Percentiles rank a stretch among this genome's conserved stretches.
Conservation (phyloP, 2,113 vertebrate genomes). For the Grammomys dolichurus region DNA sequence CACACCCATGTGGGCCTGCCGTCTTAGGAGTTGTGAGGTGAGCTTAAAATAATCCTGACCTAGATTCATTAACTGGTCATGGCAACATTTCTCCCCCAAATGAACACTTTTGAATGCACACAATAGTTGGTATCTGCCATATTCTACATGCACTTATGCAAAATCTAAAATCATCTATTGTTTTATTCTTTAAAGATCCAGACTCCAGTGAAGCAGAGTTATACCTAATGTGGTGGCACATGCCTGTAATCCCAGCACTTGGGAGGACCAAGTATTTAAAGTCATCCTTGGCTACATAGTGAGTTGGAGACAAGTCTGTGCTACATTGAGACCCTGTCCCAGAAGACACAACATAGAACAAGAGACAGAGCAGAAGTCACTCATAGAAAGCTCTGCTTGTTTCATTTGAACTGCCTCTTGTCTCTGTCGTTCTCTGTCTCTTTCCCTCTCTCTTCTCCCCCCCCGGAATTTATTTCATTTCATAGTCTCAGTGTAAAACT, state of each 20-base stretch:
- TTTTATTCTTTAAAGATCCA: conserved; percentile 13
- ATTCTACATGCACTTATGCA: conserved; percentile 46
- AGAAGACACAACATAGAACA: neutral
- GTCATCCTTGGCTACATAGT: neutral
- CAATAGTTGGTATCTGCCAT: neutral
- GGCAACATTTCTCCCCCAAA: conserved; percentile 10
- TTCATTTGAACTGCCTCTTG: neutral
- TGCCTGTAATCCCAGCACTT: neutral
- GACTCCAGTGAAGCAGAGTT: neutral
- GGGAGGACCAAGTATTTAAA: neutral
- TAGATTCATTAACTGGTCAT: conserved; percentile 33
- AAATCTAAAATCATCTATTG: neutral
- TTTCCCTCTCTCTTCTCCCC: too few species aligned
- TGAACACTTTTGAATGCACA: neutral
- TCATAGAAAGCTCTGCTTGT: neutral
- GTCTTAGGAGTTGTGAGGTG: conserved; percentile 91
- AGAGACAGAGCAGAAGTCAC: neutral
- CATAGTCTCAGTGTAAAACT: conserved; percentile 16
- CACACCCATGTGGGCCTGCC: conserved; percentile 89
- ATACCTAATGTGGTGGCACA: neutral
- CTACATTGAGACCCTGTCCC: neutral
- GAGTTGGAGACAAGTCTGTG: neutral
- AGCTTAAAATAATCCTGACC: conserved; percentile 70
- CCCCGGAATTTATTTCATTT: conserved; percentile 26
- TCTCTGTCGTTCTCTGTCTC: too few species aligned